Evolutionary conservation across 2,888 invertebrate genomes (phyloP).

Genomic region (Drosophila antonietae): DNA sequence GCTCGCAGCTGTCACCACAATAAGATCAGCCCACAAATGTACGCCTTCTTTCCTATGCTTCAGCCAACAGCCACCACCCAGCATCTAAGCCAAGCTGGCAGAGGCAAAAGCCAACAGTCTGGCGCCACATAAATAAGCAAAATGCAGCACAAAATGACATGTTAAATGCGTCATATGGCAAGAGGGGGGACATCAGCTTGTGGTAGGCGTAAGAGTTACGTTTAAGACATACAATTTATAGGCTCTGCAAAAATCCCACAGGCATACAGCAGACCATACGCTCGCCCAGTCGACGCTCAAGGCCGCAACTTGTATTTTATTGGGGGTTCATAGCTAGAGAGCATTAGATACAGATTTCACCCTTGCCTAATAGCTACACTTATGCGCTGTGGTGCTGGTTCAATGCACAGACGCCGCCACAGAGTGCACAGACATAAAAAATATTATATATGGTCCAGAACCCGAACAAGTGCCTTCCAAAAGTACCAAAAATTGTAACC

Average conservation of each 20-base stretch:
- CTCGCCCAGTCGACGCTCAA: conserved; percentile 2
- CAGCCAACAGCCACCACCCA: background rate
- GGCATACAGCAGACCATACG: background rate
- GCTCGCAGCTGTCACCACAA: conserved; percentile 16
- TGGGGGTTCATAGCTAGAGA: conserved; percentile 1
- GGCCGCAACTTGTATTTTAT: conserved; percentile 17
- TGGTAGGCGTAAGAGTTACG: conserved; percentile 35
- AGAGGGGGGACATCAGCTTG: background rate
- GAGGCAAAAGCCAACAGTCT: conserved; percentile 48
- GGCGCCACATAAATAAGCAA: conserved; percentile 78
- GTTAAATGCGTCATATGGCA: conserved; percentile 56
- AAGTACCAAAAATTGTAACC: conserved; percentile 17
- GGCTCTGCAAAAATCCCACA: conserved; percentile 30
- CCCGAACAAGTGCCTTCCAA: conserved; percentile 9
- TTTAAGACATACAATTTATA: conserved; percentile 49
- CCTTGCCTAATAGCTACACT: conserved; percentile 17
- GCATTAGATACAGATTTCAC: conserved; percentile 13
- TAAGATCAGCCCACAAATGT: conserved; percentile 31
- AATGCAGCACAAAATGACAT: conserved; percentile 73
- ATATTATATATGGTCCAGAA: conserved; percentile 18
- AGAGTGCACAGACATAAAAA: conserved; percentile 18
- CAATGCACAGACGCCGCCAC: conserved; percentile 50
- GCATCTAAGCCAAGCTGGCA: conserved; percentile 5
- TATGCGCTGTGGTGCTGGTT: conserved; percentile 44
- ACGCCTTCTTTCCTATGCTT: background rate